A percentile compares a stretch with the other conserved stretches of the same genome.
Conservation (phyloP, 2,888 invertebrate species). For the Pediacus dermestoides region DNA sequence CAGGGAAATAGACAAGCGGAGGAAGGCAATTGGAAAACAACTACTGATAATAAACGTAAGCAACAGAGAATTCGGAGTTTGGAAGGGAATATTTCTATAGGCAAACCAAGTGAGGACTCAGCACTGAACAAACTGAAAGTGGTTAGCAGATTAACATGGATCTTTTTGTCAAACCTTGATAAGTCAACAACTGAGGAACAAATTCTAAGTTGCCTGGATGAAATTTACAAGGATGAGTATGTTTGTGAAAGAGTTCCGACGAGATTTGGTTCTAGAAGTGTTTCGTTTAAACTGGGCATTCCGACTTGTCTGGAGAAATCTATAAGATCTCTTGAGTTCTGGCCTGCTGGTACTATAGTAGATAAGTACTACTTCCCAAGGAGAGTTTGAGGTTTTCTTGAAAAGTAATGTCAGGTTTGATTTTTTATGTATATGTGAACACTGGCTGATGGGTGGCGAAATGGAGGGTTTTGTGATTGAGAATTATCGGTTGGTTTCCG, state of each 20-base stretch:
- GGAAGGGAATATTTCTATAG: neutral
- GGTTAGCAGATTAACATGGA: neutral
- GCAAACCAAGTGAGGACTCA: neutral
- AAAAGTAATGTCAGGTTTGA: no score
- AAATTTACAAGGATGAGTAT: slow-evolving; percentile 1
- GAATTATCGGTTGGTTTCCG: no score
- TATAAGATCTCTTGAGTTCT: neutral
- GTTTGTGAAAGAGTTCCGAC: neutral
- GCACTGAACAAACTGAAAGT: neutral
- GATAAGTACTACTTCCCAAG: slow-evolving; percentile 2
- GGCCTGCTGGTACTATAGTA: neutral
- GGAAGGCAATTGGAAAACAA: no score
- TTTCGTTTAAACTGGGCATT: neutral
- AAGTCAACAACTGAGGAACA: neutral
- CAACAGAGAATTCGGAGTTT: no score
- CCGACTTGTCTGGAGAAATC: neutral
- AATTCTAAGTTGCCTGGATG: neutral
- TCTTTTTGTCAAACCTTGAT: slow-evolving; percentile 2
- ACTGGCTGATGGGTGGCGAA: no score
- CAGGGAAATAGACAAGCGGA: no score
- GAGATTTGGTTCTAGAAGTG: neutral
- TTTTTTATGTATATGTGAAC: no score
- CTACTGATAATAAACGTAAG: no score
- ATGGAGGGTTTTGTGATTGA: no score
- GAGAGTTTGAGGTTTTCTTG: no score